Base-by-base conservation (phyloP, 2,888 invertebrate genomes). In the Oscheius sp. region DNA sequence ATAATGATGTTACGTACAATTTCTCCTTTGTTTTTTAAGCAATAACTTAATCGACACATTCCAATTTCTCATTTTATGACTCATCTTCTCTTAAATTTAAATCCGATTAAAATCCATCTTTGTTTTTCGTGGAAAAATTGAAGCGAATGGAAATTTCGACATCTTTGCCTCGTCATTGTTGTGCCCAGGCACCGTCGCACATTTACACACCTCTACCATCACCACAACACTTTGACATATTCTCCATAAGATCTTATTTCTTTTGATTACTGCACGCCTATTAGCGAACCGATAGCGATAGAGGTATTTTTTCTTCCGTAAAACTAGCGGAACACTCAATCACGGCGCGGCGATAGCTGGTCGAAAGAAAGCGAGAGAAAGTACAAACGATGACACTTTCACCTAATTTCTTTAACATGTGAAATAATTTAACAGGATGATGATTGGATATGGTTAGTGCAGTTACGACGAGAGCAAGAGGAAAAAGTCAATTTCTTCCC, bases 301-400 rank as follows among this genome's bases (percentile, higher is more conserved):
- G 41, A 41, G 41, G 43, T 61, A 35, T 35, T 61, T 52, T 66
- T 66, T 46, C 18, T 16, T 12, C 66, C 29, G 29, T 52, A 66
- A 66, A 66, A 49, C 49, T 66, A 49, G 52, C 66, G 52, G 66
- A 66, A 66, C 66, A 66, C 66, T 66, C 66, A 66, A 66, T 52
- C 66, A 64, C 46, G 46, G 27, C 45, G 64, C 46, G 18, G 46
- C 23, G 66, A 66, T 66, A 23, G 66, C 52, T 52, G 27, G 52
- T 52, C 46, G 25, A 46, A 49, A 49, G 16, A 45, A 43, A 63
- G 2, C 23, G 46, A 16, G 45, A 43, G 27, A 63, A 43, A 45
- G 43, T 45, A 45, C 63, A 63, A 45, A 18, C 63, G 2, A 6
- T 35, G 35, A 35, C 35, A 35, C 35, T 6, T 6, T 9, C 13